These are phyloP conservation scores for Cremastinae sp. DNA, from an alignment of 2,888 invertebrate species.

Conservation along the genomic window DNA sequence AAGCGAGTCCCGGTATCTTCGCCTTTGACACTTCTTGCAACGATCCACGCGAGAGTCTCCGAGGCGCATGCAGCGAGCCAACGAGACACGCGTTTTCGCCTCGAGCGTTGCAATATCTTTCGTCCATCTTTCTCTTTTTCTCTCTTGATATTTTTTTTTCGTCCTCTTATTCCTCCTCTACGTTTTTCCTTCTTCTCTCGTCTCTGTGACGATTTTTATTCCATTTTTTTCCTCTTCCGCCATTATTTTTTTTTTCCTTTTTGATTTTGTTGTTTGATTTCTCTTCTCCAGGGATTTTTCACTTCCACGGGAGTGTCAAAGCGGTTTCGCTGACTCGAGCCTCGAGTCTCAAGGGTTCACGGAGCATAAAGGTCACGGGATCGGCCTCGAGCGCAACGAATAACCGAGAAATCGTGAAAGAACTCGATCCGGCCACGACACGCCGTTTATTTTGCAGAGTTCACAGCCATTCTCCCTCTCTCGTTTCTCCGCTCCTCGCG, in stretches of 20 bases:
- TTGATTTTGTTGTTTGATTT: no score
- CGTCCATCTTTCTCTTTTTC: conserved; percentile 35
- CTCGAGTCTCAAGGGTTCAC: conserved; percentile 30
- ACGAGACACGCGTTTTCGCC: conserved; percentile 36
- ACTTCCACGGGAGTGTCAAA: conserved; percentile 48
- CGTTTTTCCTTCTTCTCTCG: conserved; percentile 1
- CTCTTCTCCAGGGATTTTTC: no score
- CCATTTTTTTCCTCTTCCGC: conserved; percentile 9
- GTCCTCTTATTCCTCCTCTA: conserved; percentile 1
- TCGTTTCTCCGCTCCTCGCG: background rate
- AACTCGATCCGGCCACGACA: conserved; percentile 47
- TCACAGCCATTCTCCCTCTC: conserved; percentile 10
- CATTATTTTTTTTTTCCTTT: conserved; percentile 17
- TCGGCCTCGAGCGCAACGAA: conserved; percentile 58
- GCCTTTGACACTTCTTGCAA: conserved; percentile 59
- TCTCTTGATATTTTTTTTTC: conserved; percentile 31
- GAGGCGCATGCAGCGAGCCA: conserved; percentile 4
- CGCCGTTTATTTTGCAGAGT: conserved; percentile 21
- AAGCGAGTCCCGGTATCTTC: conserved; percentile 58
- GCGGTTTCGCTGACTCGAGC: conserved; percentile 26
- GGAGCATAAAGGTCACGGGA: conserved; percentile 57
- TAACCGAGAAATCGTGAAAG: conserved; percentile 54
- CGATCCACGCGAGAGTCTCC: conserved; percentile 43
- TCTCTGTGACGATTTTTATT: background rate
- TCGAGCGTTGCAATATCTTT: conserved; percentile 48